Conservation (phyloP, 2,113 vertebrate species). For the Rhineura floridana region DNA sequence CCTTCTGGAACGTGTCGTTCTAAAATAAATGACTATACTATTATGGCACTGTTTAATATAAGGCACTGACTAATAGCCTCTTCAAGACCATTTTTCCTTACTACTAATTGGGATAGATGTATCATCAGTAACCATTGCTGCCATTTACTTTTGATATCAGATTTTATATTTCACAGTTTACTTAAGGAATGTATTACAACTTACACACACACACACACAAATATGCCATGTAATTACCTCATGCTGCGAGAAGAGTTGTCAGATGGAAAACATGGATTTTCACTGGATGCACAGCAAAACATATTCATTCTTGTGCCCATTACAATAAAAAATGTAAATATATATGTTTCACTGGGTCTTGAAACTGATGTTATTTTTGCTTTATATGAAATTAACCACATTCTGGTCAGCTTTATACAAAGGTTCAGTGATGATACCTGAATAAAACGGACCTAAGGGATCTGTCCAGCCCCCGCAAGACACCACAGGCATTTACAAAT, state of each 20-base stretch:
- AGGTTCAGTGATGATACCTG: not conserved
- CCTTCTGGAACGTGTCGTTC: not conserved
- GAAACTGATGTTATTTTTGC: not conserved
- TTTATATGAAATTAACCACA: not conserved
- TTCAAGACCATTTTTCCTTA: not conserved
- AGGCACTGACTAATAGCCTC: not conserved
- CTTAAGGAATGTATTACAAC: not conserved
- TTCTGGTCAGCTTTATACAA: not conserved
- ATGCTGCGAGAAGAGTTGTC: not conserved
- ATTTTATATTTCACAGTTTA: not conserved
- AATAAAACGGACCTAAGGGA: not conserved
- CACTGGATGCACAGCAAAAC: not conserved
- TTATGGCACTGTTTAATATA: not conserved
- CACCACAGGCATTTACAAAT: not conserved
- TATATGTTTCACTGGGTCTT: not conserved
- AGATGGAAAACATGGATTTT: not conserved
- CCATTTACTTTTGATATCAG: not conserved
- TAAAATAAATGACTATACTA: not conserved
- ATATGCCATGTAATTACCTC: not conserved
- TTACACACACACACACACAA: not conserved
- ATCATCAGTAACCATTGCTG: not conserved
- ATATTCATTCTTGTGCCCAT: not conserved
- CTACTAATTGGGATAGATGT: not conserved
- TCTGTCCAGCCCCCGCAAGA: not conserved
- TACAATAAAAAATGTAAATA: not conserved